Percentiles rank a stretch among this genome's conserved stretches.
These are phyloP conservation scores for Stenopsyche tienmushanensis DNA, from an alignment of 1,140 invertebrate species.

Conservation along the genomic window DNA sequence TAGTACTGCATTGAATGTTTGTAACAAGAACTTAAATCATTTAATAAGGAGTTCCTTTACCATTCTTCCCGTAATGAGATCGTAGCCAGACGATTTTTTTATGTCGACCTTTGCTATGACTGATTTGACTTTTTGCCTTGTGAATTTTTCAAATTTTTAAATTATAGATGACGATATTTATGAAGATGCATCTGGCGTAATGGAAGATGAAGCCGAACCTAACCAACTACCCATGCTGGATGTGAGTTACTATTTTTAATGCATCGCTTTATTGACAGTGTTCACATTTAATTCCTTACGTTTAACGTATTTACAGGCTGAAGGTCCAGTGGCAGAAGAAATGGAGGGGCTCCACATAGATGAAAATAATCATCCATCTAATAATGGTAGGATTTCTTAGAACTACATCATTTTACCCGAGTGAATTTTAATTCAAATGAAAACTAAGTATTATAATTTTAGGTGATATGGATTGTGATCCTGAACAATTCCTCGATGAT, in stretches of 20 bases:
- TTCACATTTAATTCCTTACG: no score
- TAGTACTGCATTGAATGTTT: no score
- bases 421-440: neutral
- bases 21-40: no score
- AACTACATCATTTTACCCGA: neutral
- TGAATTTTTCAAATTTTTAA: constrained; percentile 5
- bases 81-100: no score
- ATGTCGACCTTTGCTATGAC: no score
- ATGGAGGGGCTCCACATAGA: constrained; percentile 34
- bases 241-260: constrained; percentile 17
- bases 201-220: constrained; percentile 36
- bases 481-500: constrained; percentile 37
- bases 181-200: constrained; percentile 33
- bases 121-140: no score
- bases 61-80: no score
- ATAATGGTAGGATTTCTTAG: neutral
- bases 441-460: constrained; percentile 1
- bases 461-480: constrained; percentile 30
- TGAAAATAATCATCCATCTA: constrained; percentile 18
- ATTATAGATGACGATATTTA: constrained; percentile 37
- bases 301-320: constrained; percentile 22
- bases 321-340: constrained; percentile 28
- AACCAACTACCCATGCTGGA: constrained; percentile 15
- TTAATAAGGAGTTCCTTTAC: no score
- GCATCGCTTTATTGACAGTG: neutral